Percentiles rank a stretch among this genome's conserved stretches.
phyloP scores from a whole-genome alignment of 2,888 invertebrate species.

The Sabatieria punctata region DNA sequence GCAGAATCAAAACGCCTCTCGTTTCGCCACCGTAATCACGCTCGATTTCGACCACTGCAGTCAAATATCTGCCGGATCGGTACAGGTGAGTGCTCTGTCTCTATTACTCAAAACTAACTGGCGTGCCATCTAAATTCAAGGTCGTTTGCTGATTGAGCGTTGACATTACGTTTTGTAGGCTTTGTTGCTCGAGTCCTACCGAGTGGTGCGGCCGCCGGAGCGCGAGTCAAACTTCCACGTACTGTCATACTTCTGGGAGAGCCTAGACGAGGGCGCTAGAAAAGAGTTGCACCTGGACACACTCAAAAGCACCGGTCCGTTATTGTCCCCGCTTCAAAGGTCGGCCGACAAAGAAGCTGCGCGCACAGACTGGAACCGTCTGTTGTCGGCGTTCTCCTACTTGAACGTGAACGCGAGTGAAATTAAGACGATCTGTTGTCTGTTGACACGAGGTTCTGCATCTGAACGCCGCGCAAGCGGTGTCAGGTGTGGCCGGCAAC shows the following conservation, averaged over 20 bases:
- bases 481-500: slow-evolving; percentile 10
- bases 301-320: slow-evolving; percentile 54
- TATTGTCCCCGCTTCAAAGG: slow-evolving; percentile 57
- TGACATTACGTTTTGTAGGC: slow-evolving; percentile 37
- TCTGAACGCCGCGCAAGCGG: slow-evolving; percentile 53
- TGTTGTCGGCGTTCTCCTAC: slow-evolving; percentile 55
- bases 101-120: too few species aligned
- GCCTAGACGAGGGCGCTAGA: slow-evolving; percentile 19
- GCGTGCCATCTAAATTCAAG: too few species aligned
- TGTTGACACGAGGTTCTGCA: slow-evolving; percentile 65
- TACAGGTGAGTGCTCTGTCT: slow-evolving; percentile 5
- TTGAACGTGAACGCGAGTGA: slow-evolving; percentile 60
- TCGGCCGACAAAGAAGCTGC: slow-evolving; percentile 61
- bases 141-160: too few species aligned
- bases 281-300: slow-evolving; percentile 66
- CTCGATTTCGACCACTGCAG: slow-evolving; percentile 87
- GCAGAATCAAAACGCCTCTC: slow-evolving; percentile 68
- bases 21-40: slow-evolving; percentile 76
- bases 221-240: slow-evolving; percentile 54
- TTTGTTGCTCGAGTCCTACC: slow-evolving; percentile 57
- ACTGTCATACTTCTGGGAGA: slow-evolving; percentile 55
- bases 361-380: slow-evolving; percentile 56
- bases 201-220: slow-evolving; percentile 52
- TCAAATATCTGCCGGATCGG: slow-evolving; percentile 30
- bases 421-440: slow-evolving; percentile 59